These are phyloP conservation scores for Heliconius hewitsoni DNA, from an alignment of 1,140 invertebrate genomes.

Conservation along the genomic window DNA sequence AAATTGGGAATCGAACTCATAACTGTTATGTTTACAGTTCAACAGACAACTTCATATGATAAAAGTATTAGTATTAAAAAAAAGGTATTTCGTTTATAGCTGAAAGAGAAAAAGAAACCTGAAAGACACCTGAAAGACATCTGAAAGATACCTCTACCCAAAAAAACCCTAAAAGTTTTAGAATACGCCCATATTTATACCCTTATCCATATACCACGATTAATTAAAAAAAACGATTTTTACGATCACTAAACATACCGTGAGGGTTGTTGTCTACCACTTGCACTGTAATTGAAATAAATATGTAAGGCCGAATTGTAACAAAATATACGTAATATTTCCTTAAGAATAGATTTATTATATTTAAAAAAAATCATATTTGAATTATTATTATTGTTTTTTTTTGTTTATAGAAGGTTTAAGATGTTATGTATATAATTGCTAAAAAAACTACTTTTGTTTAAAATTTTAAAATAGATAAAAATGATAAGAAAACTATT, in stretches of 20 bases:
- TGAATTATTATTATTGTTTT: not conserved
- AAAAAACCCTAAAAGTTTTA: not conserved
- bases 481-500: not conserved
- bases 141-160: not conserved
- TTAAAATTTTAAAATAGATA: not conserved
- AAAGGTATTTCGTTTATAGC: not conserved
- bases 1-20: too few relatives aligned
- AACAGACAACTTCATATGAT: not conserved
- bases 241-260: constrained; percentile 1
- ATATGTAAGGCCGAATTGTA: not conserved
- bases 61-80: not conserved
- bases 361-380: not conserved
- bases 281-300: constrained; percentile 42
- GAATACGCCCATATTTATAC: not conserved
- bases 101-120: constrained; percentile 4
- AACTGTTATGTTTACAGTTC: too few relatives aligned
- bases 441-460: too few relatives aligned
- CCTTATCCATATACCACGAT: not conserved
- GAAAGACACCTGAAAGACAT: not conserved
- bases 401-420: not conserved
- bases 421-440: not conserved
- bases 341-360: not conserved
- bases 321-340: not conserved
- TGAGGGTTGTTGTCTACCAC: constrained; percentile 42
- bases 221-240: not conserved